These are phyloP conservation scores for Simalia tracyae DNA, from an alignment of 2,797 vertebrate species.

Conservation along the genomic window DNA sequence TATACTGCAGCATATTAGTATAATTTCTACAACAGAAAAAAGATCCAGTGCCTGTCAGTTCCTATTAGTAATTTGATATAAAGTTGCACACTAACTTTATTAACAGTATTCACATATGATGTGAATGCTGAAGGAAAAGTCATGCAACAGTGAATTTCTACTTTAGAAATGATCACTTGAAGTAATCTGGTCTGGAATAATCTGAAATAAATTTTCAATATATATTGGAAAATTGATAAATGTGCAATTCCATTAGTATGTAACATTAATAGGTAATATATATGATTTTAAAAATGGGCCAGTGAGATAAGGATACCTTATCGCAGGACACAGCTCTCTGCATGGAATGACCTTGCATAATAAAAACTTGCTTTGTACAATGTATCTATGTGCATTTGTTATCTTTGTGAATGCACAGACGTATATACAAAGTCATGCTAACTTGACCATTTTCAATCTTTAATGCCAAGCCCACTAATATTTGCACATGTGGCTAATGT, in stretches of 20 bases:
- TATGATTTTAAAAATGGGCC: background rate
- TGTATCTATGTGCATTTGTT: background rate
- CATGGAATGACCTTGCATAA: slow-evolving; percentile 18
- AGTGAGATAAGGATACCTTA: slow-evolving; percentile 6
- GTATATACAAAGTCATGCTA: background rate
- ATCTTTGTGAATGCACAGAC: too few species aligned
- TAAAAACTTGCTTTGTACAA: background rate
- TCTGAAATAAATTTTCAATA: slow-evolving; percentile 26
- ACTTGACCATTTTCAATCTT: slow-evolving; percentile 11
- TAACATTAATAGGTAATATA: background rate
- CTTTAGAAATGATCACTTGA: slow-evolving; percentile 12
- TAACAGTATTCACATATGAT: too few species aligned
- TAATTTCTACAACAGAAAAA: background rate
- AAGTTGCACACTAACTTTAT: background rate
- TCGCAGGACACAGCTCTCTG: slow-evolving; percentile 11
- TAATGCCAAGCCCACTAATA: slow-evolving; percentile 16
- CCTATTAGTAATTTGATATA: background rate
- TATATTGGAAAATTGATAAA: slow-evolving; percentile 5
- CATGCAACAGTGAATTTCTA: background rate
- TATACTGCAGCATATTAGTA: background rate
- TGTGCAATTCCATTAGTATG: slow-evolving; percentile 7
- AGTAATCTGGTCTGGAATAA: slow-evolving; percentile 34
- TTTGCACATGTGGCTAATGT: slow-evolving; percentile 36
- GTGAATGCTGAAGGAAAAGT: background rate
- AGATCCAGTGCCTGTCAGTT: background rate